phyloP scores from a whole-genome alignment of 2,888 invertebrate species.

The Morpho achilles region DNA sequence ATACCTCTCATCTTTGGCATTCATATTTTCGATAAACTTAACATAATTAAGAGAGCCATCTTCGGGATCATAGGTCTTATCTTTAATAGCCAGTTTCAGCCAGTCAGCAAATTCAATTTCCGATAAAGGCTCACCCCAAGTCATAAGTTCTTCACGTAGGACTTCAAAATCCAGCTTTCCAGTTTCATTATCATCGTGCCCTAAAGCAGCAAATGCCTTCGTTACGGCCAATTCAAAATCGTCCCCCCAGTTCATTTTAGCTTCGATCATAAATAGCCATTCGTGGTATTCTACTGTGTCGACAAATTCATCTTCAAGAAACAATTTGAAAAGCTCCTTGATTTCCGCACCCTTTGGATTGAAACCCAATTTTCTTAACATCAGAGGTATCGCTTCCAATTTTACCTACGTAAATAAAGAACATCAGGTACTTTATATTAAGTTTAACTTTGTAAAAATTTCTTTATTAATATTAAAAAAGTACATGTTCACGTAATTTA shows the following conservation, averaged over 20 bases:
- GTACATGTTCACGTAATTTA: no score
- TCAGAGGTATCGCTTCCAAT: slow-evolving; percentile 47
- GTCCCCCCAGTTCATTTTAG: slow-evolving; percentile 63
- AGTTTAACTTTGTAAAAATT: no score
- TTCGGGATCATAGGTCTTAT: slow-evolving; percentile 53
- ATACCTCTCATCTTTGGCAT: slow-evolving; percentile 53
- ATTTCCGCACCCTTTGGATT: slow-evolving; percentile 64
- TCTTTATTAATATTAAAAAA: no score
- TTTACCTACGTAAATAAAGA: slow-evolving; percentile 41
- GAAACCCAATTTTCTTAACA: slow-evolving; percentile 64
- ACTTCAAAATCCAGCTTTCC: slow-evolving; percentile 51
- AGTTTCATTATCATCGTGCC: slow-evolving; percentile 58
- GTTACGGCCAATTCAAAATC: slow-evolving; percentile 57
- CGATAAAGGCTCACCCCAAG: slow-evolving; percentile 61
- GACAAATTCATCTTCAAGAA: slow-evolving; percentile 64
- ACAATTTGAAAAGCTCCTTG: slow-evolving; percentile 43
- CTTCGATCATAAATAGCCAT: slow-evolving; percentile 66
- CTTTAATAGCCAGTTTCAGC: slow-evolving; percentile 51
- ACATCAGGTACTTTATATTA: no score
- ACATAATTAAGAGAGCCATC: slow-evolving; percentile 49
- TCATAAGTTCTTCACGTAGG: slow-evolving; percentile 52
- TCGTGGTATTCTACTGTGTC: slow-evolving; percentile 65
- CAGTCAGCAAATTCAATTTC: slow-evolving; percentile 64
- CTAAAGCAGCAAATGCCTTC: slow-evolving; percentile 56
- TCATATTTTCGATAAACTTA: slow-evolving; percentile 69